Evolutionary conservation across 2,113 vertebrate species (phyloP), one percentile per base, ranked within the genome.

Genomic region (Ageneiosus marmoratus): DNA sequence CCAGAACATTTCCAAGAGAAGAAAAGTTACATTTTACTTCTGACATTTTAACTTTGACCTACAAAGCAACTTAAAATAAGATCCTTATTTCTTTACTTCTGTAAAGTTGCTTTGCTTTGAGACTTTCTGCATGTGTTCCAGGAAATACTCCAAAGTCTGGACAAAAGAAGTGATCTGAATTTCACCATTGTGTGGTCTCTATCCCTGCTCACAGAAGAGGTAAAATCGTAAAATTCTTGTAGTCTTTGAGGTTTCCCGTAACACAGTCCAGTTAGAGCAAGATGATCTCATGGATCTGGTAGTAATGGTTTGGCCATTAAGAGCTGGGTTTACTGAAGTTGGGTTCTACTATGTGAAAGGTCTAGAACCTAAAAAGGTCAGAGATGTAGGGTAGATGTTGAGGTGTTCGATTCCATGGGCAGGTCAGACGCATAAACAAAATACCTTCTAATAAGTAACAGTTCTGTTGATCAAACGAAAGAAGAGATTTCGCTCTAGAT

Each of bases 241-340:
- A n/a, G 37, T n/a, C 67, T 72, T 46, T 69, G 41, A 46, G 67
- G 37, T 46, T 72, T 72, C 67, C 37, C 12, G 11, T 70, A 70
- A n/a, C 41, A n/a, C 41, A n/a, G 34, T n/a, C 37, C 67, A n/a
- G 67, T 70, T 70, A 70, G 37, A 70, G 69, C 41, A 48, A 46
- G 44, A 48, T 48, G 24, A 34, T 65, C 27, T 34, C 32, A 10
- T 37, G 37, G 32, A 37, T 37, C 32, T 67, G 32, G 2, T 34
- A 37, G 32, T 37, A 8, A 37, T 10, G 63, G 63, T 37, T 2
- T 37, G 32, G 63, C 32, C 32, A 67, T 37, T 67, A 67, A 67
- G 63, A 67, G 44, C 44, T 27, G 44, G 27, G 12, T 63, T 62
- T 72, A 70, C 37, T 46, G 22, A 72, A n/a, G 24, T 22, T 46